Percentiles rank a stretch among this genome's conserved stretches.
These are phyloP conservation scores for Cirrhinus molitorella DNA, from an alignment of 2,797 vertebrate species.

Conservation along the genomic window DNA sequence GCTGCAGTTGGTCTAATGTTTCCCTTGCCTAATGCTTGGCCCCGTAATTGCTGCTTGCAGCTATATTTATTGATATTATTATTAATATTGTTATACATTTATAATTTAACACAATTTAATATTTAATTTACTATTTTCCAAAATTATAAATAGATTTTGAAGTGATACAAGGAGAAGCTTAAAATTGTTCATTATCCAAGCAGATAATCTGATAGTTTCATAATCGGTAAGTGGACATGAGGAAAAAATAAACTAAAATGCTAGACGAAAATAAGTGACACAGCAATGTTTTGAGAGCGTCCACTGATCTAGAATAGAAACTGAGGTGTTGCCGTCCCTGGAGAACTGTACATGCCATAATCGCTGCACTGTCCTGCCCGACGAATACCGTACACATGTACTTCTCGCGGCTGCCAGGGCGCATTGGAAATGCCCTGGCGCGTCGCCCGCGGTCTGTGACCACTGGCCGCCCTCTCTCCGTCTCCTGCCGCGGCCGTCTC, in stretches of 20 bases:
- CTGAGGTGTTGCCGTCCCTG: no score
- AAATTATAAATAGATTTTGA: no score
- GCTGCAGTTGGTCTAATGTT: no score
- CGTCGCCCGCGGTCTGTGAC: neutral
- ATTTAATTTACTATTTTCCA: no score
- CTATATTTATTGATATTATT: no score
- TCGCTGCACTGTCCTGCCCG: neutral
- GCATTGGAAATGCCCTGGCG: conserved; percentile 25
- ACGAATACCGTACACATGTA: conserved; percentile 1
- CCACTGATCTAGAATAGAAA: neutral
- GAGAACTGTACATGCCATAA: conserved; percentile 9
- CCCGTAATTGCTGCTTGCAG: no score
- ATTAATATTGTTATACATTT: no score
- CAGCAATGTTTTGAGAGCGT: neutral
- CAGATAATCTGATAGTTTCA: neutral
- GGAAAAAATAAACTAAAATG: neutral
- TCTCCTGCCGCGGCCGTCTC: neutral
- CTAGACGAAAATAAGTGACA: neutral
- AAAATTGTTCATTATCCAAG: no score
- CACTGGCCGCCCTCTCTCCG: conserved; percentile 8
- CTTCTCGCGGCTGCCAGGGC: neutral
- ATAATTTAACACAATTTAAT: no score
- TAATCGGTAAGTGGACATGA: neutral
- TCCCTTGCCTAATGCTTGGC: no score
- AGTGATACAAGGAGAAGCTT: no score